Percentiles rank a stretch among this genome's conserved stretches.
Evolutionary conservation across 53 echinoderm and acorn worm species (phyloP).

Genomic region (Holothuria leucospilota): DNA sequence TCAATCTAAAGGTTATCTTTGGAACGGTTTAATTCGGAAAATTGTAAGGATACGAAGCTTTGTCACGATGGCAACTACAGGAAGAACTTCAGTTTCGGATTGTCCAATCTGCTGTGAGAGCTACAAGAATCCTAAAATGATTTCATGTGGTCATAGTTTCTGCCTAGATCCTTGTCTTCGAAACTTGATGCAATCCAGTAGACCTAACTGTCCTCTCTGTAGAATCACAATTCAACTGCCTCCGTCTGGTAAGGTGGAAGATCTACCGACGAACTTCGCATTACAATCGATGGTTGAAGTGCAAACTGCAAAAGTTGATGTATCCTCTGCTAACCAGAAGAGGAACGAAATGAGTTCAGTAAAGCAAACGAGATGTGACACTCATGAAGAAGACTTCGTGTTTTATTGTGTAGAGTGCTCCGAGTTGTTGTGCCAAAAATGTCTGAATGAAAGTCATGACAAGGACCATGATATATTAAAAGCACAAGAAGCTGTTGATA

Average conservation of each 20-base stretch:
- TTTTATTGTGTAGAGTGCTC: not conserved
- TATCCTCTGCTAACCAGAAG: no score
- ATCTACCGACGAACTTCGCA: not conserved
- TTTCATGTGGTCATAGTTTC: constrained; percentile 18
- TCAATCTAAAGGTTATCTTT: no score
- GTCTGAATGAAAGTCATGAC: not conserved
- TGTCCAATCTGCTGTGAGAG: constrained; percentile 7
- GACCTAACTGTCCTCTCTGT: not conserved
- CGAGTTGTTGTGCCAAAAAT: not conserved
- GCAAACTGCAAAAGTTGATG: not conserved
- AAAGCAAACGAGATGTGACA: not conserved
- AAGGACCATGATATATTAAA: not conserved
- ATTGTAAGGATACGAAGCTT: no score
- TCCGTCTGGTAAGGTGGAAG: not conserved
- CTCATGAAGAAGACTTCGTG: not conserved
- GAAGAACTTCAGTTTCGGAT: no score
- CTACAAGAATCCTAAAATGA: not conserved
- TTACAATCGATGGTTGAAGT: not conserved
- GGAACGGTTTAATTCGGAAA: no score
- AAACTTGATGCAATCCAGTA: not conserved
- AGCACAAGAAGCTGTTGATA: not conserved
- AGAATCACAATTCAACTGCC: not conserved
- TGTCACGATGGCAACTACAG: no score
- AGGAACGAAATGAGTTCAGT: not conserved
- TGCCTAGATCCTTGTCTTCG: constrained; percentile 5